Base-by-base conservation (phyloP, 1,140 invertebrate species). In the Melanaphis sacchari region DNA sequence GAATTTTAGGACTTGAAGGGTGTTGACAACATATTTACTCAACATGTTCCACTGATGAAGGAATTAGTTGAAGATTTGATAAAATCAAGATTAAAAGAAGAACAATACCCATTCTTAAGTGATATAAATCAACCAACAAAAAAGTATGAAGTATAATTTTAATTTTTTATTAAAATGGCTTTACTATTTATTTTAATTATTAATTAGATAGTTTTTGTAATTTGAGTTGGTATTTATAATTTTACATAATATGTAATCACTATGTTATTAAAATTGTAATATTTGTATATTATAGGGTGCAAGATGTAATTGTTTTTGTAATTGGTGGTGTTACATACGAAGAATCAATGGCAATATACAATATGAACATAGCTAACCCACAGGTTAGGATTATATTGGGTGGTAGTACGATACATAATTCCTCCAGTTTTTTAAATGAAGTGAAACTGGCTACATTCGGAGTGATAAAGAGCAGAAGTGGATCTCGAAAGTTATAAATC, bases 301-400 rank as follows among this genome's bases (percentile, higher is more conserved):
- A 98, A 95, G 98, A 99, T 95, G 96, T 99, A 7, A 97, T 99
- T 88, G 97, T 99, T 21, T 99, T 99, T 95, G 97, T 99, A 38
- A 96, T 99, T 94, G 99, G 99, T 40, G 99, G 99, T n/a, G 96
- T 97, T 38, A 99, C 99, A 0, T 99, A 99, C 95, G 99, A 99
- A 95, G 99, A 99, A 96, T 97, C 98, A 6, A 95, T 98, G 8
- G 96, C 97, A 87, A 97, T 99, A 18, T 97, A 99, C 95, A 97
- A 97, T 95, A 95, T 99, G 93, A 98, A 99, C 95, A 96, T 94
- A 59, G 89, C 94, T 36, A 96, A 97, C 94, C 96, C 97, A 26
- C 97, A 97, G 15, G 97, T 97, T 59, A 96, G 97, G 94, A 96
- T 99, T 49, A 96, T 99, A 93, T 95, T 99, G 0, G 99, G 99